Conservation (phyloP, 2,113 vertebrate genomes). For the Sceloporus undulatus region DNA sequence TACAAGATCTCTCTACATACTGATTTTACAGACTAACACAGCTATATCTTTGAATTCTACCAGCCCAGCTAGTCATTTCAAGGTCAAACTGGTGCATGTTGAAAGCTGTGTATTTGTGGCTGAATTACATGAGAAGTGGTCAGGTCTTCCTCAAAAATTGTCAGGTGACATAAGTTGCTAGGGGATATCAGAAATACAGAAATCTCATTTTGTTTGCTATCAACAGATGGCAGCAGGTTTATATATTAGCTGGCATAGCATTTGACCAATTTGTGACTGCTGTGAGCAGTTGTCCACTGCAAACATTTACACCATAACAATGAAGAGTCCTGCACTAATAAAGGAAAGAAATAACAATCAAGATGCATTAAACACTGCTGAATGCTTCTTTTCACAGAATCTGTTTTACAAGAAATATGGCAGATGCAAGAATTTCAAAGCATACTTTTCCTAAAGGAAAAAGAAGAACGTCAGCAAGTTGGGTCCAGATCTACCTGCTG, state of each 20-base stretch:
- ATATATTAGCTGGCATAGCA: background rate
- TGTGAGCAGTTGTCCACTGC: background rate
- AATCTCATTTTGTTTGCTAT: background rate
- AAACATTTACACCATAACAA: background rate
- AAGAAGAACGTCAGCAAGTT: background rate
- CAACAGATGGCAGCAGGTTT: background rate
- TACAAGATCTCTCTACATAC: too few relatives aligned
- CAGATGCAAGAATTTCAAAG: background rate
- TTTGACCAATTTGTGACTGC: background rate
- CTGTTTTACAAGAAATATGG: background rate
- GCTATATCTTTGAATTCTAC: too few relatives aligned
- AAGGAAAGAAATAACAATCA: background rate
- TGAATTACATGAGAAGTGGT: conserved; percentile 1
- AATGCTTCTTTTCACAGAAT: background rate
- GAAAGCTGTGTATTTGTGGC: background rate
- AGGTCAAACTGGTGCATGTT: background rate
- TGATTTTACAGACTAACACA: too few relatives aligned
- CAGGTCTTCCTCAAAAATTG: background rate
- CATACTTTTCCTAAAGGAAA: background rate
- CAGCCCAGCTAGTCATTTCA: background rate
- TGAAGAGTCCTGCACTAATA: background rate
- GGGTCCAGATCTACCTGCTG: background rate
- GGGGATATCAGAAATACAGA: background rate
- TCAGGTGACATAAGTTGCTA: conserved; percentile 1
- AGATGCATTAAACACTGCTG: background rate